Base-by-base conservation (phyloP, 2,113 vertebrate genomes). In the Galemys pyrenaicus region DNA sequence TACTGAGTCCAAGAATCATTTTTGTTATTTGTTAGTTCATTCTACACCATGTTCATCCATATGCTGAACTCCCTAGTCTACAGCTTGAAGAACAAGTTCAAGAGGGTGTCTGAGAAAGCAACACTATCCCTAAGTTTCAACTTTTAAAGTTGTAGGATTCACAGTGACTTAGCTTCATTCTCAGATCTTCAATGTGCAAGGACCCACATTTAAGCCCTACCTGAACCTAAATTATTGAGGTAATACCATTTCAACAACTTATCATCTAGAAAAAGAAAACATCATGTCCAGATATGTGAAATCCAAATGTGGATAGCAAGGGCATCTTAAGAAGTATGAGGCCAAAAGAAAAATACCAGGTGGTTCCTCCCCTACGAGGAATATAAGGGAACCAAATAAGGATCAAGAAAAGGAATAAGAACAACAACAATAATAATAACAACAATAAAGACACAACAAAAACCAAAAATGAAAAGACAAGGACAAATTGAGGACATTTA, bases 41-140 rank as follows among this genome's bases (percentile, higher is more conserved):
- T 17, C 87, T 49, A 93, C 8, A 88, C 93, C 73, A 93, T 65
- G 46, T 90, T 96, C 58, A 93, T 93, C 11, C 90, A 65, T 28
- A 88, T 92, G 81, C 10, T 95, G 26, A 94, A 93, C 39, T 65
- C 82, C 5, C 0, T 96, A 5, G 78, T 94, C 35, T 88, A 95
- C 26, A 92, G 89, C 22, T 30, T 96, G 35, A 87, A 86, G n/a
- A 95, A 94, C 20, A 96, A 87, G 81, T 80, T 93, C 32, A 84
- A 15, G 20, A 94, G 70, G 7, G 26, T 80, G 11, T 3, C 80
- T 37, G 35, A 37, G 37, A 91, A 64, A 15, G 37, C 16, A 28
- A 64, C 28, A 30, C 30, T 90, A 22, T 94, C 22, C 62, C 28
- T 51, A 22, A n/a, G 39, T 13, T 68, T 62, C 3, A 28, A 5